These are phyloP conservation scores for Eptesicus fuscus DNA, from an alignment of 2,113 vertebrate genomes.

Conservation along the genomic window DNA sequence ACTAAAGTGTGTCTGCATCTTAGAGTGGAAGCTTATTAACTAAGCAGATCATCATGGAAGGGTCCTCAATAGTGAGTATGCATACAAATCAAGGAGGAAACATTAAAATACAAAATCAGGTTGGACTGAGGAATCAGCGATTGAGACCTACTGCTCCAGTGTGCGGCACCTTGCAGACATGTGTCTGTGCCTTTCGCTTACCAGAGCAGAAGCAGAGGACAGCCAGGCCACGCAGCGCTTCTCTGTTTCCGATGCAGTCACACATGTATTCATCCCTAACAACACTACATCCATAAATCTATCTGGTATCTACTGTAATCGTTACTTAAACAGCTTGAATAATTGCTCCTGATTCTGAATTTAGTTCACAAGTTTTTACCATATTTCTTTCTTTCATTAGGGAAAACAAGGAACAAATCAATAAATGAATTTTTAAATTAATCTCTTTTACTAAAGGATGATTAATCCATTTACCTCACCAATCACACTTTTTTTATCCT, in stretches of 20 bases:
- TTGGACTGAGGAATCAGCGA: not conserved
- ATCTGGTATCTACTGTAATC: not conserved
- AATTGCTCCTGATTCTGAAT: not conserved
- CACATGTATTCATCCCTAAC: not conserved
- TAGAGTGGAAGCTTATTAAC: not conserved
- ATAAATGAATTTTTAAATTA: not conserved
- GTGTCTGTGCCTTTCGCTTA: not conserved
- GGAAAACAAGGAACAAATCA: not conserved
- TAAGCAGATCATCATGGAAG: not conserved
- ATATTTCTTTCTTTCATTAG: not conserved
- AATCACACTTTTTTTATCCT: not conserved
- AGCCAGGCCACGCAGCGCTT: not conserved
- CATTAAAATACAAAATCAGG: not conserved
- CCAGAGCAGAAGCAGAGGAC: not conserved
- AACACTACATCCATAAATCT: not conserved
- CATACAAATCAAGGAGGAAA: not conserved
- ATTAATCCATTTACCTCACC: not conserved
- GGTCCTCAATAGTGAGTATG: not conserved
- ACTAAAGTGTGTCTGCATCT: not conserved
- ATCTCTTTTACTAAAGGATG: not conserved
- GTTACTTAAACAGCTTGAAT: not conserved
- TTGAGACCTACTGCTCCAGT: not conserved
- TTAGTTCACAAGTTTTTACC: not conserved
- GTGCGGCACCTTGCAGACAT: not conserved
- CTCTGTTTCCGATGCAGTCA: not conserved